These are phyloP conservation scores for Sclerurus mexicanus DNA, from an alignment of 2,113 vertebrate genomes.

Conservation along the genomic window DNA sequence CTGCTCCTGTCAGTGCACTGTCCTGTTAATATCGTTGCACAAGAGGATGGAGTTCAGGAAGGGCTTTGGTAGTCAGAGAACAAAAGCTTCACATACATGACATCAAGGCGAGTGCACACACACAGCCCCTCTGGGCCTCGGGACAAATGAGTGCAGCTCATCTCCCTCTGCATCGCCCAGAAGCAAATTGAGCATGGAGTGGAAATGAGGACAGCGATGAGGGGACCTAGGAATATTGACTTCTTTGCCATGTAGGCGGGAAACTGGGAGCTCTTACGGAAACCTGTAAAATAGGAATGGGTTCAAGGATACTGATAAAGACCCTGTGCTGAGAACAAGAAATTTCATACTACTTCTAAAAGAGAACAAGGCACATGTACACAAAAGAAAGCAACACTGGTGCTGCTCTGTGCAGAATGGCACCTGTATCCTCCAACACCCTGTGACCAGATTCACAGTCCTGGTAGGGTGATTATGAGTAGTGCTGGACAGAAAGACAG, in stretches of 20 bases:
- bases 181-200: slow-evolving; percentile 10
- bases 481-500: neutral
- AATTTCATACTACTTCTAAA: neutral
- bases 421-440: neutral
- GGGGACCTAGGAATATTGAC: neutral
- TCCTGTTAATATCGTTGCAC: neutral
- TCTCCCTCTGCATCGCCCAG: neutral
- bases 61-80: neutral
- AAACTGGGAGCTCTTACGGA: neutral
- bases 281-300: neutral
- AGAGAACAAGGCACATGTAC: neutral
- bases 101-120: neutral
- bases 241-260: neutral
- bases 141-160: neutral
- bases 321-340: neutral
- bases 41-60: neutral
- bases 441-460: neutral
- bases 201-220: slow-evolving; percentile 40
- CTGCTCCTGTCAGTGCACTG: neutral
- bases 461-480: neutral
- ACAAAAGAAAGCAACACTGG: neutral
- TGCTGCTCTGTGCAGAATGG: neutral
- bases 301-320: neutral
- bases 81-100: slow-evolving; percentile 3
- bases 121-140: neutral